These are phyloP conservation scores for Myxocyprinus asiaticus DNA, from an alignment of 2,113 vertebrate genomes.

Conservation along the genomic window DNA sequence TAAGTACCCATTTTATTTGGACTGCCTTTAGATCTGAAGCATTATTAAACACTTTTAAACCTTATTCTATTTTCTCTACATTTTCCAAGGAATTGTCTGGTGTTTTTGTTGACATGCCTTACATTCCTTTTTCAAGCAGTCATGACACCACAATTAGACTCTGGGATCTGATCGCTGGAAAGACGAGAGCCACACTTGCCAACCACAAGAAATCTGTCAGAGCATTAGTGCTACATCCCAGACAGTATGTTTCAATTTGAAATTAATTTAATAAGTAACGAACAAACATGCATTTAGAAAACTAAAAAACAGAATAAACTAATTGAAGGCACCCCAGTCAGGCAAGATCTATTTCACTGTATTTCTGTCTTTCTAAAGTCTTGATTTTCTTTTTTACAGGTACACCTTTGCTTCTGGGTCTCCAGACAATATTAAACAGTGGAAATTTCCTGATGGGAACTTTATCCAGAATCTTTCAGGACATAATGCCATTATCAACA, in stretches of 20 bases:
- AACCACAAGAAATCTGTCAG: conserved; percentile 98
- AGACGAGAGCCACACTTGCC: conserved; percentile 96
- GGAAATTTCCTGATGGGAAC: conserved; percentile 97
- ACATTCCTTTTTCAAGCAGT: conserved; percentile 78
- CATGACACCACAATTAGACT: conserved; percentile 96
- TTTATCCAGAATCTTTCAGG: conserved; percentile 99
- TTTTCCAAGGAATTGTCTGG: neutral
- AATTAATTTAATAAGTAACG: neutral
- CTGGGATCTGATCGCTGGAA: conserved; percentile 96
- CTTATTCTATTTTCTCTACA: too few species aligned
- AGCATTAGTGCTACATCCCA: conserved; percentile 89
- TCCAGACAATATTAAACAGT: conserved; percentile 98
- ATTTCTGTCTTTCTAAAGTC: too few species aligned
- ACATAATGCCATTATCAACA: conserved; percentile 97
- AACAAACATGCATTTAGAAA: neutral
- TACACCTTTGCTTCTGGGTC: conserved; percentile 98
- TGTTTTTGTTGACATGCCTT: neutral
- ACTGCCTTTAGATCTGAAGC: neutral
- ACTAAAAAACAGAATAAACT: neutral
- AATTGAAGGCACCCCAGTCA: neutral
- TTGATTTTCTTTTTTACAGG: conserved; percentile 69
- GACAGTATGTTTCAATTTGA: conserved; percentile 83
- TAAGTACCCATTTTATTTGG: conserved; percentile 54
- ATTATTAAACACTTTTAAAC: too few species aligned
- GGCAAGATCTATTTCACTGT: neutral